Evolutionary conservation across 2,797 vertebrate genomes (phyloP).

Genomic region (Acanthis flammea): DNA sequence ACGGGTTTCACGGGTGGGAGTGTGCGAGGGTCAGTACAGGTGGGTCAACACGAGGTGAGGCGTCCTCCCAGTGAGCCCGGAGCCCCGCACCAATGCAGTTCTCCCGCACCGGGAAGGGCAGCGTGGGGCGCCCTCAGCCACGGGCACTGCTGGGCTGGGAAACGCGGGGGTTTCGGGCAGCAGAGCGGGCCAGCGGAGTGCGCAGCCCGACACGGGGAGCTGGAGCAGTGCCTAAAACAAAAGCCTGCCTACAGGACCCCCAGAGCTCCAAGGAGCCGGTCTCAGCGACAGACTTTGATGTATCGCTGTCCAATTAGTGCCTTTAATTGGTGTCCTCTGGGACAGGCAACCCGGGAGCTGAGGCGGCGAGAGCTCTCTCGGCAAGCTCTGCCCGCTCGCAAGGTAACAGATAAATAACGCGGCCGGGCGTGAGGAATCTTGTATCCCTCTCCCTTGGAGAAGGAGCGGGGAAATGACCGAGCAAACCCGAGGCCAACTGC

Average conservation of each 20-base stretch:
- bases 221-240: constrained; percentile 63
- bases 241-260: constrained; percentile 63
- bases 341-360: constrained; percentile 63
- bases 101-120: not conserved
- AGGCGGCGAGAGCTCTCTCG: constrained; percentile 39
- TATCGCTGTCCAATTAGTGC: constrained; percentile 83
- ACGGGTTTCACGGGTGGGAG: not conserved
- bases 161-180: not conserved
- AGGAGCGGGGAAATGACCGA: not conserved
- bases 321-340: constrained; percentile 82
- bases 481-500: not conserved
- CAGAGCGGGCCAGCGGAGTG: not conserved
- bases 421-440: not conserved
- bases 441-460: not conserved
- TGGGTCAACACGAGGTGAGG: not conserved
- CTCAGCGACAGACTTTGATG: constrained; percentile 77
- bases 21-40: not conserved
- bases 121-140: fast-evolving
- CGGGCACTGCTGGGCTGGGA: too few species aligned
- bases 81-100: fast-evolving
- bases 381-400: constrained; percentile 16
- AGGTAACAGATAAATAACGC: constrained; percentile 62
- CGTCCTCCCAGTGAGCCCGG: fast-evolving
- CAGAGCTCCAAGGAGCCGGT: constrained; percentile 62
- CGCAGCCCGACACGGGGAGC: not conserved